Conservation (phyloP, 2,797 vertebrate genomes). For the Tinamus major region DNA sequence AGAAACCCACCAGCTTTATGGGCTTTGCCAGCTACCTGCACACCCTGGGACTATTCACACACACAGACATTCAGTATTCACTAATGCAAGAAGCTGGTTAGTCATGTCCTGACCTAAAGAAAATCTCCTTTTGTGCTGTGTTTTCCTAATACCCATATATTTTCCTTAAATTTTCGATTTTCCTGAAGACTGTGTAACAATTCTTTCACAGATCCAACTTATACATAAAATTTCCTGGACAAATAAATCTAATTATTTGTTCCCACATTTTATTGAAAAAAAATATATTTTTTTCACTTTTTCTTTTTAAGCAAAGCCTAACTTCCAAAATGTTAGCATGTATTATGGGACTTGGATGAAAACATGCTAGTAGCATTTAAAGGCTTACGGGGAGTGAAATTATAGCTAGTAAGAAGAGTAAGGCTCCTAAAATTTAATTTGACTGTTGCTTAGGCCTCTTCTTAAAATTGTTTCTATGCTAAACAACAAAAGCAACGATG, state of each 20-base stretch:
- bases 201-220: neutral
- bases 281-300: neutral
- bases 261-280: neutral
- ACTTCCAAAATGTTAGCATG: conserved; percentile 34
- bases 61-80: neutral
- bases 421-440: conserved; percentile 49
- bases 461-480: neutral
- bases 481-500: neutral
- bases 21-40: neutral
- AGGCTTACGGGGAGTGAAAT: conserved; percentile 54
- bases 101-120: neutral
- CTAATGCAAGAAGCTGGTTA: neutral
- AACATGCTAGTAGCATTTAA: conserved; percentile 30
- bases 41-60: neutral
- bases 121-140: neutral
- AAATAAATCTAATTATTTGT: conserved; percentile 28
- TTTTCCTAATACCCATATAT: neutral
- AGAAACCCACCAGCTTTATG: neutral
- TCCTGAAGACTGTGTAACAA: neutral
- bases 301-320: conserved; percentile 48
- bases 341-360: conserved; percentile 19
- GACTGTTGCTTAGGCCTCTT: conserved; percentile 21
- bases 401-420: neutral
- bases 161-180: neutral
- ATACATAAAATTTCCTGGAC: neutral